Percentiles rank a stretch among this genome's conserved stretches.
Conservation (phyloP, 2,113 vertebrate genomes). For the Melanostigma gelatinosum region DNA sequence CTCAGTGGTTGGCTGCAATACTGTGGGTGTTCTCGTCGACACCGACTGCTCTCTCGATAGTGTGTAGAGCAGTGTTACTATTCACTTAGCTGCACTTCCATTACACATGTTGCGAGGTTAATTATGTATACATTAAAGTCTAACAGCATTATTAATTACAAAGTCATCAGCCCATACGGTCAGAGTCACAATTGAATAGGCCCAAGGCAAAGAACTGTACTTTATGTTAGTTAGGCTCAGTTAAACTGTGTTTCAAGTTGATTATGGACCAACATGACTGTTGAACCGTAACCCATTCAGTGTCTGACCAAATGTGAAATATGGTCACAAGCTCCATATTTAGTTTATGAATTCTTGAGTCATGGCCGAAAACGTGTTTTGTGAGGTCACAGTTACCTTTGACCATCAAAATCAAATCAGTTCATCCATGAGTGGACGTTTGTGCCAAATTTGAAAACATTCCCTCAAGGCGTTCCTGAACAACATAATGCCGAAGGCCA, state of each 20-base stretch:
- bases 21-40: not conserved
- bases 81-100: not conserved
- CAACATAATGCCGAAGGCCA: not conserved
- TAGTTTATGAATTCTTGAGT: not conserved
- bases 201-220: not conserved
- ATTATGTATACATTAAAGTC: not conserved
- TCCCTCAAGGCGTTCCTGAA: not conserved
- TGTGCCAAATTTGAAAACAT: not conserved
- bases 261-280: not conserved
- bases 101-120: not conserved
- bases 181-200: not conserved
- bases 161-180: not conserved
- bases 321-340: not conserved
- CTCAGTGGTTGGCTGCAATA: not conserved
- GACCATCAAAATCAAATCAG: not conserved
- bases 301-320: not conserved
- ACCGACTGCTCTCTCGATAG: not conserved
- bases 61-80: not conserved
- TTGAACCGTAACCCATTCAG: not conserved
- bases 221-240: not conserved
- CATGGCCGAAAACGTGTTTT: not conserved
- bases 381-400: not conserved
- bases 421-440: not conserved
- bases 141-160: conserved; percentile 8
- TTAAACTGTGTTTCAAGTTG: not conserved